Percentiles rank a stretch among this genome's conserved stretches.
Conservation (phyloP, 30 jellyfish, hydroid and myxozoan species). For the Catostylus mosaicus region DNA sequence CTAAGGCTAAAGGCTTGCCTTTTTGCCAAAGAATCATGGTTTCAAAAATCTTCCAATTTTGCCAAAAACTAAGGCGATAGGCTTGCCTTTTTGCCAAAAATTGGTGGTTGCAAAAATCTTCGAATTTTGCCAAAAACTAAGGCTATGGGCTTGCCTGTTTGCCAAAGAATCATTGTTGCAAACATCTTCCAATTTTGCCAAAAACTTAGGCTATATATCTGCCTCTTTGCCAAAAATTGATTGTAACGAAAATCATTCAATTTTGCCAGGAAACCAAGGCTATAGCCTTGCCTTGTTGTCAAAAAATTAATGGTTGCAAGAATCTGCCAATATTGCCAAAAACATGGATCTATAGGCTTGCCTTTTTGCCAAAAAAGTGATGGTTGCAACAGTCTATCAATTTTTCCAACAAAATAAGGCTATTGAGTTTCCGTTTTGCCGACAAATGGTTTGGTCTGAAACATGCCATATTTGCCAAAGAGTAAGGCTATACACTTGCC, state of each 20-base stretch:
- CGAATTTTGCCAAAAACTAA: background rate
- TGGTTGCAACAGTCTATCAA: too few species aligned
- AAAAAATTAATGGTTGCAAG: too few species aligned
- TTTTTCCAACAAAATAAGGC: too few species aligned
- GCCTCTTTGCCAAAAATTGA: background rate
- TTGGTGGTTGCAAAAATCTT: background rate
- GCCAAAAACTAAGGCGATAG: slow-evolving; percentile 27
- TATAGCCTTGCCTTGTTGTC: background rate
- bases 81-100: slow-evolving; percentile 7
- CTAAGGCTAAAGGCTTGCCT: slow-evolving; percentile 11
- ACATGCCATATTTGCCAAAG: too few species aligned
- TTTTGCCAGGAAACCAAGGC: background rate
- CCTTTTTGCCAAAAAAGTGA: too few species aligned
- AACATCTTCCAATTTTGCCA: background rate
- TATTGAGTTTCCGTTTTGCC: too few species aligned
- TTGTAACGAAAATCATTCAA: background rate
- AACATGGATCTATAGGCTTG: too few species aligned
- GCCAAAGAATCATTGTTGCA: background rate
- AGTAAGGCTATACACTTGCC: too few species aligned
- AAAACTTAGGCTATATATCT: background rate
- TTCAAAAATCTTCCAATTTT: background rate
- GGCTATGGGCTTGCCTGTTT: slow-evolving; percentile 11
- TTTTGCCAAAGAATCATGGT: background rate
- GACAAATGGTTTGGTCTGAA: too few species aligned
- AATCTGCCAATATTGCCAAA: too few species aligned